Conservation (phyloP, 2,113 vertebrate genomes). For the Phrynosoma blainvillii region DNA sequence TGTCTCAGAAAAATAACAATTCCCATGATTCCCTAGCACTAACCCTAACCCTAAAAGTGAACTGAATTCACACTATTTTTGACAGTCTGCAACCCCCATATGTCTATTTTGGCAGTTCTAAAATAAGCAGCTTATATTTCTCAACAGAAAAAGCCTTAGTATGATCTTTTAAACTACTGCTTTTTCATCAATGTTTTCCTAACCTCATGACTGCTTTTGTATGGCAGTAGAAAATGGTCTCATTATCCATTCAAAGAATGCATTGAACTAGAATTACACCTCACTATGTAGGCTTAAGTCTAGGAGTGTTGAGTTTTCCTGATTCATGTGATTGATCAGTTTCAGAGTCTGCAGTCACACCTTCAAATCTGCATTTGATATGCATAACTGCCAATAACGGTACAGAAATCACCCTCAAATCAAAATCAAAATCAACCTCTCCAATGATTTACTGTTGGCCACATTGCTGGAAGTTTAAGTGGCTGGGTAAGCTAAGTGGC, state of each 20-base stretch:
- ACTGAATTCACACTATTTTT: too few relatives aligned
- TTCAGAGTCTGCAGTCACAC: background rate
- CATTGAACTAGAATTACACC: constrained; percentile 3
- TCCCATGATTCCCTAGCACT: too few relatives aligned
- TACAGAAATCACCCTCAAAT: too few relatives aligned
- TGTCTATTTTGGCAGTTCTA: background rate
- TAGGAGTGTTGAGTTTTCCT: background rate
- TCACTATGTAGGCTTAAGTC: background rate
- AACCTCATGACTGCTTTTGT: background rate
- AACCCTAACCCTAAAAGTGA: too few relatives aligned
- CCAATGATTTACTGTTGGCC: constrained; percentile 23
- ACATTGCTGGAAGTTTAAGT: constrained; percentile 20
- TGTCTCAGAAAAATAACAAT: too few relatives aligned
- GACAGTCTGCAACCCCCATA: too few relatives aligned
- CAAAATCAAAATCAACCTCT: background rate
- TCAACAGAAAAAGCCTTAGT: background rate
- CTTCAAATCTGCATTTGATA: constrained; percentile 22
- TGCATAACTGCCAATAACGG: constrained; percentile 22
- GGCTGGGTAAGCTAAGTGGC: constrained; percentile 22
- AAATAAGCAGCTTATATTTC: background rate
- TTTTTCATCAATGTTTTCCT: background rate
- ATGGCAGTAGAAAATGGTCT: background rate
- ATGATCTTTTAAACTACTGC: background rate
- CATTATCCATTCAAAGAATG: constrained; percentile 16
- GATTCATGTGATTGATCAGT: background rate